Conservation (phyloP, 2,113 vertebrate genomes). For the Semnopithecus entellus region DNA sequence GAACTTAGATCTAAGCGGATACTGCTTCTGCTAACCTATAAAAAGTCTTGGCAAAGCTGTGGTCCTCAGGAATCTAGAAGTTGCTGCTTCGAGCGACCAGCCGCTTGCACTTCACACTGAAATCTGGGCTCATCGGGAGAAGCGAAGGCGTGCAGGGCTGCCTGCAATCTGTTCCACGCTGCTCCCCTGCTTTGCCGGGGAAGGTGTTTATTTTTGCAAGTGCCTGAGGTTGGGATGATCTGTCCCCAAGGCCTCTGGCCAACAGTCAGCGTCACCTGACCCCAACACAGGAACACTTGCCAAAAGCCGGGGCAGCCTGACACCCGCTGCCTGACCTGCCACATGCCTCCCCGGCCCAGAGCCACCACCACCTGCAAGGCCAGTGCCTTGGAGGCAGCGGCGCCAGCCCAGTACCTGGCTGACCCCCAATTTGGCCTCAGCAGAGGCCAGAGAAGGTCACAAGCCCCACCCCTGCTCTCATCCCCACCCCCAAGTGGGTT, state of each 20-base stretch:
- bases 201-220: slow-evolving; percentile 43
- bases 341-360: slow-evolving; percentile 7
- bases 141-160: rapidly evolving
- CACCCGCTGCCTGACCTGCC: neutral
- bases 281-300: slow-evolving; percentile 35
- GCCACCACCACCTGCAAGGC: slow-evolving; percentile 25
- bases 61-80: neutral
- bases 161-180: rapidly evolving
- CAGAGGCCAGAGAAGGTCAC: neutral
- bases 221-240: neutral
- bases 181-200: neutral
- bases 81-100: rapidly evolving
- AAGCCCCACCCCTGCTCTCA: neutral
- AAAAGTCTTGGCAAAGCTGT: neutral
- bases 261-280: slow-evolving; percentile 30
- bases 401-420: slow-evolving; percentile 14
- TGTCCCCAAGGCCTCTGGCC: neutral
- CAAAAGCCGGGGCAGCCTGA: neutral
- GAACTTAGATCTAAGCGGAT: neutral
- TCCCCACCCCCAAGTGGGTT: neutral
- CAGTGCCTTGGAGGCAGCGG: neutral
- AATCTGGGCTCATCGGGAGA: neutral
- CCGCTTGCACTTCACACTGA: no score
- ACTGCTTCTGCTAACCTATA: neutral
- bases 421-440: neutral